Base-by-base conservation (phyloP, 2,113 vertebrate species). In the Setophaga kirtlandii region DNA sequence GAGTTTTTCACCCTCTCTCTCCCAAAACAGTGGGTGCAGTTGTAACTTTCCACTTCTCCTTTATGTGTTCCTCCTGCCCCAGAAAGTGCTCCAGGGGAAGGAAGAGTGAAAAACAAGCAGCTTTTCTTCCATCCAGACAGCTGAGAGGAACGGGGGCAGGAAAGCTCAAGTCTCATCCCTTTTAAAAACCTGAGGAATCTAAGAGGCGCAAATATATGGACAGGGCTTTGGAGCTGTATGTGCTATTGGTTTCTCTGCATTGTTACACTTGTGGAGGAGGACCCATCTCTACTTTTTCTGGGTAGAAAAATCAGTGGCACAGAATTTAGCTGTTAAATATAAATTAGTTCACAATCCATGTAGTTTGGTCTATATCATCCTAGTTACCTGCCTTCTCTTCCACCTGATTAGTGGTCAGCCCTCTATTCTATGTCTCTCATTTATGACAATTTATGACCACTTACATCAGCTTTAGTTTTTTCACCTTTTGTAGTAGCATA, bases 31-130 rank as follows among this genome's bases (percentile, higher is more conserved):
- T 87, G 86, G 73, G 89, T 10, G 65, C 31, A 28, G 52, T 78
- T 90, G 76, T 78, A 94, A 95, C 83, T 95, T 97, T 94, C 67
- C 69, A 78, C 64, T 93, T 94, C 44, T 81, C 69, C 42, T 60
- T 86, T n/a, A 59, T 28, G 69, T 89, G 68, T 46, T 73, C 71
- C 27, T 78, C 44, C 52, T 81, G 86, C 47, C 80, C 93, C 64
- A 90, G 56, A 70, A 67, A 89, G 14, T 4, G 12, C 31, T 90
- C 83, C 41, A 67, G 60, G 17, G 30, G 27, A 91, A 95, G 49
- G 27, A 80, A 55, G n/a, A 92, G 7, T 60, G 52, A 86, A 89
- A 87, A 70, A 53, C n/a, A 69, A 56, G 20, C 30, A 83, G 52
- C 6, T 67, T 53, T 83, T 70, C 68, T 74, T 80, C 39, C 30